These are phyloP conservation scores for Cheirogaleus major DNA, from an alignment of 2,797 vertebrate species.

Conservation along the genomic window DNA sequence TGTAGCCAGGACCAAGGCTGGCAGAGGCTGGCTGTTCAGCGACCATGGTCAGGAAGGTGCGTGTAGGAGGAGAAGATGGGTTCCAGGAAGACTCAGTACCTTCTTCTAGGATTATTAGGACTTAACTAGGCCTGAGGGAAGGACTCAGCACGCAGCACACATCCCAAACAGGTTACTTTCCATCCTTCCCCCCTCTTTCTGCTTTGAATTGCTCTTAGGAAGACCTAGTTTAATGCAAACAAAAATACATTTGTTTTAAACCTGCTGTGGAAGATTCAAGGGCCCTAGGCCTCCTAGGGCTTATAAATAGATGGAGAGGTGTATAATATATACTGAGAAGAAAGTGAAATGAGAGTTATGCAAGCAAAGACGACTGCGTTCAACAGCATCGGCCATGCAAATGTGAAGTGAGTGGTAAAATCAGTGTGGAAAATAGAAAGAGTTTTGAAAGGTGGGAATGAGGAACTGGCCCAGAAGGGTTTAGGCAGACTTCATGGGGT, in stretches of 20 bases:
- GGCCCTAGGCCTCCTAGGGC: neutral
- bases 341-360: neutral
- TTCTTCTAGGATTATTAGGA: neutral
- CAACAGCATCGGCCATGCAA: neutral
- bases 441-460: neutral
- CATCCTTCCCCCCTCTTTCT: neutral
- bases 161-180: neutral
- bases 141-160: neutral
- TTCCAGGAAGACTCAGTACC: neutral
- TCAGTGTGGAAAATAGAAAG: neutral
- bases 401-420: neutral
- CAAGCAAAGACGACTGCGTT: neutral
- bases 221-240: slow-evolving; percentile 17
- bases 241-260: neutral
- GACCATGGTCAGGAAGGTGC: neutral
- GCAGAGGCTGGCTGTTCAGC: neutral
- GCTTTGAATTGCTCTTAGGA: neutral
- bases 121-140: neutral
- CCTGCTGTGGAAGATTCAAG: neutral
- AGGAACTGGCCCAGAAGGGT: neutral
- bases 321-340: neutral
- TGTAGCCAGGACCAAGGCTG: neutral
- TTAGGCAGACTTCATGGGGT: neutral
- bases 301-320: neutral
- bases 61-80: neutral